phyloP scores from a whole-genome alignment of 2,888 invertebrate genomes.

The Scelioninae gen. 1 region DNA sequence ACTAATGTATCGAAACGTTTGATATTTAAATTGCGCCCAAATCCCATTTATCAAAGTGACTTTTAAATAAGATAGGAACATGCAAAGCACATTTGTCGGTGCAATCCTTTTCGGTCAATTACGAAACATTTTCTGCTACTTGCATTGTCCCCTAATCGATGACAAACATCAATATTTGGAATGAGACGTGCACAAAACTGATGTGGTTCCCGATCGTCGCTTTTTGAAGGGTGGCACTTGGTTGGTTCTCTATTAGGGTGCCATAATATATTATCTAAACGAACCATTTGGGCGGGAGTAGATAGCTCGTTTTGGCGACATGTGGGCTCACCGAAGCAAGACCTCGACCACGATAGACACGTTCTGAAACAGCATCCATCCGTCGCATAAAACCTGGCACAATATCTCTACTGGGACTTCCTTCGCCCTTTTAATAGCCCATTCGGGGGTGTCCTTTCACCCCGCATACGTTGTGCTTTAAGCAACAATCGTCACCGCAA shows the following conservation, averaged over 20 bases:
- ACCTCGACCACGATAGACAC: constrained; percentile 79
- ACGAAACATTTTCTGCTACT: constrained; percentile 69
- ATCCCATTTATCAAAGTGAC: constrained; percentile 40
- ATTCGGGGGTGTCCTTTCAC: constrained; percentile 76
- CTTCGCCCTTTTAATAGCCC: constrained; percentile 82
- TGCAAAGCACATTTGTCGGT: constrained; percentile 57
- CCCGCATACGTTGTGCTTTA: constrained; percentile 66
- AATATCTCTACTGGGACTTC: constrained; percentile 83
- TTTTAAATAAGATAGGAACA: constrained; percentile 59
- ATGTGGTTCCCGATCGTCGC: constrained; percentile 74
- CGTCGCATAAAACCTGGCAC: constrained; percentile 79
- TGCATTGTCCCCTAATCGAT: constrained; percentile 69
- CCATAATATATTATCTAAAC: constrained; percentile 75
- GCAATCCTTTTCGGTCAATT: constrained; percentile 66
- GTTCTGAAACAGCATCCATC: constrained; percentile 72
- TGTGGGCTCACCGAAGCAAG: constrained; percentile 83
- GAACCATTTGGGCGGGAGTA: constrained; percentile 81
- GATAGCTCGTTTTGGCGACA: constrained; percentile 77
- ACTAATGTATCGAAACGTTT: not conserved
- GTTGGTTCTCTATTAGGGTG: constrained; percentile 80
- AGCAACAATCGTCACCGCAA: constrained; percentile 75
- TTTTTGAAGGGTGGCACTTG: constrained; percentile 80
- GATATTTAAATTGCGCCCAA: constrained; percentile 19
- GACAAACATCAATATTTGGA: constrained; percentile 71
- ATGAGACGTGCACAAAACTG: constrained; percentile 69